A percentile compares a stretch with the other conserved stretches of the same genome.
These are phyloP conservation scores for Sesamia inferens DNA, from an alignment of 2,888 invertebrate genomes.

Conservation along the genomic window DNA sequence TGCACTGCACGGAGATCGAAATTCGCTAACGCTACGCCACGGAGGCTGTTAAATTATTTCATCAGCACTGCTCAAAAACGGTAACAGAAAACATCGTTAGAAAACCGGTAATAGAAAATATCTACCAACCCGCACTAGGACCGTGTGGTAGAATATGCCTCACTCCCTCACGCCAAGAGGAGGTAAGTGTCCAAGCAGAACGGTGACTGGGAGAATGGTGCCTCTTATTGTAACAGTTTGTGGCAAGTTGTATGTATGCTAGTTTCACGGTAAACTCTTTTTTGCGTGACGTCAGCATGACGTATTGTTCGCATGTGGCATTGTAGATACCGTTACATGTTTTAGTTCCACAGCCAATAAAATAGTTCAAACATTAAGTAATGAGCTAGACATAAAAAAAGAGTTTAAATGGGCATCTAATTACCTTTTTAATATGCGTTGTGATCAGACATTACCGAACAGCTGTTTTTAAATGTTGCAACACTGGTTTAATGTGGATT, in stretches of 20 bases:
- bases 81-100: no score
- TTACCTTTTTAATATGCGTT: slow-evolving; percentile 70
- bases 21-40: no score
- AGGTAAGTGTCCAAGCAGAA: neutral
- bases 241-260: no score
- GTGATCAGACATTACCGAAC: slow-evolving; percentile 75
- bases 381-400: slow-evolving; percentile 63
- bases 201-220: neutral
- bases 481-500: slow-evolving; percentile 64
- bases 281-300: no score
- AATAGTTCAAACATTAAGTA: slow-evolving; percentile 15
- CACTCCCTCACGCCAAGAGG: neutral
- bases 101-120: no score
- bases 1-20: no score
- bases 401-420: slow-evolving; percentile 65
- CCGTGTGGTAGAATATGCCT: no score
- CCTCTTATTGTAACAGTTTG: slow-evolving; percentile 9
- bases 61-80: no score
- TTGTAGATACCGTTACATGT: neutral
- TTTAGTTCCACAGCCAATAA: slow-evolving; percentile 15
- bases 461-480: slow-evolving; percentile 70
- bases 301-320: no score
- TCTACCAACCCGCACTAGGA: no score
- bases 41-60: no score
- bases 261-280: no score